Conservation (phyloP, 2,113 vertebrate genomes). For the Nyctibius bracteatus region DNA sequence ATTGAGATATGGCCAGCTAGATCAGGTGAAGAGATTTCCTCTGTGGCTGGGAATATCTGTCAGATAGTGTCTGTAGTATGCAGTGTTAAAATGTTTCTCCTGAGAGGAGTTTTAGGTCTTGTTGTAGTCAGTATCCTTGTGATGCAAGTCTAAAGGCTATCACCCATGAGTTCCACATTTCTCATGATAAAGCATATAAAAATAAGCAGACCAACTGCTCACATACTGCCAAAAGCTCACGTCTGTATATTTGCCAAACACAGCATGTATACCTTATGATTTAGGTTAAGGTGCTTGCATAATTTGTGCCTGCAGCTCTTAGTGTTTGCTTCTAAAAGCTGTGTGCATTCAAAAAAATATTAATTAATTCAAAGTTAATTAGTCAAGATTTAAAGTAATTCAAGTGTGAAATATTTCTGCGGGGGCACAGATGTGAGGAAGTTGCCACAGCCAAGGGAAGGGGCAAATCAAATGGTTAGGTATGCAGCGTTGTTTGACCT, state of each 20-base stretch:
- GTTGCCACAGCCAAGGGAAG: neutral
- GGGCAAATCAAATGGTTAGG: neutral
- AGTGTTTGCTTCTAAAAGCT: neutral
- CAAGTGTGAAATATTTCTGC: neutral
- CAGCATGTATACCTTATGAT: neutral
- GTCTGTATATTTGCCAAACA: neutral
- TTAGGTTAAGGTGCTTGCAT: neutral
- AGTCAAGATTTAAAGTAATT: neutral
- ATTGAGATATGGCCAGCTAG: neutral
- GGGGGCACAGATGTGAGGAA: neutral
- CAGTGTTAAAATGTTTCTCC: neutral
- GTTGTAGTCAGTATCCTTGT: neutral
- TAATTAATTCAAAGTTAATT: neutral
- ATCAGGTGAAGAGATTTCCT: neutral
- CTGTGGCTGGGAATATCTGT: neutral
- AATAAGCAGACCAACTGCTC: neutral
- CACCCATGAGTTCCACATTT: neutral
- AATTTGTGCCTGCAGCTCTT: neutral
- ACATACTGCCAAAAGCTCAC: fast-evolving
- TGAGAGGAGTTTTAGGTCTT: neutral
- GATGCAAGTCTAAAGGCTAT: neutral
- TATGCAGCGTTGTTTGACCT: neutral
- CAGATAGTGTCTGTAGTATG: neutral
- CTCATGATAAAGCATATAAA: neutral
- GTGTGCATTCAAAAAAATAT: neutral